Conservation (phyloP, 2,113 vertebrate species). For the Myodes glareolus region DNA sequence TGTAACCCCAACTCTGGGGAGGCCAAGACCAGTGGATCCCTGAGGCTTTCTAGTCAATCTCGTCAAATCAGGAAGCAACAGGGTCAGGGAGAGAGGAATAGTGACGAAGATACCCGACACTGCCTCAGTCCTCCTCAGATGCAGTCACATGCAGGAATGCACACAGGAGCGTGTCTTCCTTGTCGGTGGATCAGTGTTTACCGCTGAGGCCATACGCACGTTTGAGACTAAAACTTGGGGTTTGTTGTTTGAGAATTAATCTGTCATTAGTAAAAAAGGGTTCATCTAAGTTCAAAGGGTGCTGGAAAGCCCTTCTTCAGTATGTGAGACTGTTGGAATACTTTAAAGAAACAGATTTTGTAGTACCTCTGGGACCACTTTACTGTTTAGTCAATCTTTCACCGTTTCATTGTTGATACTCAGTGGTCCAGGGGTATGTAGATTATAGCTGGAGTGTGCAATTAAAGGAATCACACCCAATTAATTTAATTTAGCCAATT, state of each 20-base stretch:
- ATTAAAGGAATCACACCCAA: neutral
- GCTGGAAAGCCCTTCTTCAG: neutral
- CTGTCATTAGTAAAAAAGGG: neutral
- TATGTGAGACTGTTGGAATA: neutral
- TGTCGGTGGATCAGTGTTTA: neutral
- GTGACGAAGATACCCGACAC: neutral
- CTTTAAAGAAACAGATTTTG: conserved; percentile 30
- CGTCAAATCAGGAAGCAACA: neutral
- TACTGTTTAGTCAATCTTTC: neutral
- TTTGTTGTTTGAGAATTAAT: neutral
- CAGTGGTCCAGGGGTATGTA: neutral
- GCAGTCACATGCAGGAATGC: neutral
- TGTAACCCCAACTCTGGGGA: neutral
- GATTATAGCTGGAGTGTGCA: neutral
- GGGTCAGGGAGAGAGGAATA: neutral
- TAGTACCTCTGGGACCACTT: neutral
- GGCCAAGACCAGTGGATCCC: neutral
- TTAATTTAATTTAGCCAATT: neutral
- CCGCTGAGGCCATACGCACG: neutral
- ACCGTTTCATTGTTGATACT: neutral
- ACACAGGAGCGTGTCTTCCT: neutral
- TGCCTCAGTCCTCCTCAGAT: neutral
- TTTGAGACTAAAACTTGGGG: neutral
- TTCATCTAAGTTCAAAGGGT: neutral
- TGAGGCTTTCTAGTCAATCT: neutral